Evolutionary conservation across 1,140 invertebrate genomes (phyloP), one percentile per base, ranked within the genome.

Genomic region (Atopsyche davidsoni): DNA sequence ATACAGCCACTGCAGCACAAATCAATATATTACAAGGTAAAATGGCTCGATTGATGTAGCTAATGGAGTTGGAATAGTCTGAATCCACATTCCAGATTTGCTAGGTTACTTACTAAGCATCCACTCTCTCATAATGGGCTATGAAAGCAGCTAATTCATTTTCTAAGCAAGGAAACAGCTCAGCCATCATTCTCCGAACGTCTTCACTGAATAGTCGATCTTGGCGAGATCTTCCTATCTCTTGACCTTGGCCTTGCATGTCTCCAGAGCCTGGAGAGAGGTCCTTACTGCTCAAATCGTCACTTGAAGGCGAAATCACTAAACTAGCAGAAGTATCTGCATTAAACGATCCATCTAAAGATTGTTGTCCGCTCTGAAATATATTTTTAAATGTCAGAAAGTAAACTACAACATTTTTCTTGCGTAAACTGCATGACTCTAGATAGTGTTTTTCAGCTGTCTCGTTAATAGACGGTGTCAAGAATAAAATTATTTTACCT

Each of bases 161-260:
- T 75, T 96, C 92, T 7, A 97, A 75, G 52, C 81, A 79, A 0
- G 84, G 81, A 75, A 96, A 96, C 60, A 96, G 79, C 51, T 83
- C 86, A 42, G 76, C 79, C 89, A 96, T 94, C 73, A 93, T 85
- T 50, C 81, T 81, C 24, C 87, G 70, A 38, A 89, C 81, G 70
- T 90, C 87, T 66, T 85, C 84, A 59, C 86, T 85, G 24, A 86
- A 77, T 65, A 83, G 79, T 60, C 80, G 78, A 64, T 83, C 82
- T 22, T 81, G 75, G 65, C 80, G 49, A 77, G 78, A 4, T 76
- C 73, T 25, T 64, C 55, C 48, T 59, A 58, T 61, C 62, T 51
- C 34, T 59, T 57, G 51, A 55, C 58, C 51, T 55, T 59, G 59
- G 58, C 59, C 58, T 66, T 60, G 58, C 61, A 60, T 60, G 64